These are phyloP conservation scores for Cololabis saira DNA, from an alignment of 2,113 vertebrate genomes.

Conservation along the genomic window DNA sequence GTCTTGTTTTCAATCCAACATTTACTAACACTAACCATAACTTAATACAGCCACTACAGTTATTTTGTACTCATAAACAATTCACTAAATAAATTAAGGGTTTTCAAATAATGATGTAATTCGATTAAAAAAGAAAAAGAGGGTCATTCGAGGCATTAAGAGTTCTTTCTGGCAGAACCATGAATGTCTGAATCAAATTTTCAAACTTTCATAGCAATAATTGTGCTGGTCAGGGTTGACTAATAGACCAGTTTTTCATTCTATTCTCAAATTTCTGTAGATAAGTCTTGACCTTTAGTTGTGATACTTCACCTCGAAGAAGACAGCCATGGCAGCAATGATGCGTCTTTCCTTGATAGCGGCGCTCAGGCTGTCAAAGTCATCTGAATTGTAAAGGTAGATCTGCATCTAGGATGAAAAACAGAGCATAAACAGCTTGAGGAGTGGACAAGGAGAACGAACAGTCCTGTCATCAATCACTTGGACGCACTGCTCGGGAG, in stretches of 20 bases:
- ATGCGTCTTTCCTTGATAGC: slow-evolving; percentile 94
- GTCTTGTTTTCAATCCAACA: not conserved
- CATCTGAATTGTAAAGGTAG: slow-evolving; percentile 98
- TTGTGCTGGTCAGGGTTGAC: slow-evolving; percentile 1
- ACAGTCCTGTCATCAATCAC: slow-evolving; percentile 64
- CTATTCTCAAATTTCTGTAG: not conserved
- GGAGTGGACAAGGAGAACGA: slow-evolving; percentile 67
- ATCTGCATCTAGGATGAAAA: slow-evolving; percentile 93
- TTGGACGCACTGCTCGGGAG: slow-evolving; percentile 63
- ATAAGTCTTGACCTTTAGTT: slow-evolving; percentile 19
- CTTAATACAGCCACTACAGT: not conserved
- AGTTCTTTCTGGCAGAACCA: not conserved
- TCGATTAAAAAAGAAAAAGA: too few relatives aligned
- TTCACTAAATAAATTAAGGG: too few relatives aligned
- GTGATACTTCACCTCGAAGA: slow-evolving; percentile 92
- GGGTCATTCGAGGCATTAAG: too few relatives aligned
- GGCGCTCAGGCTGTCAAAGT: slow-evolving; percentile 94
- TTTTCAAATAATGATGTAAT: too few relatives aligned
- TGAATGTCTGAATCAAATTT: not conserved
- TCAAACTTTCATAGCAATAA: not conserved
- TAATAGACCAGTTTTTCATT: not conserved
- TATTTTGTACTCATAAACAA: not conserved
- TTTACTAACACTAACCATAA: slow-evolving; percentile 1
- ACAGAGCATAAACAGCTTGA: slow-evolving; percentile 71
- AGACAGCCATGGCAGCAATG: slow-evolving; percentile 93